Percentiles rank a stretch among this genome's conserved stretches.
Evolutionary conservation across 2,797 vertebrate genomes (phyloP).

Genomic region (Carduelis carduelis): DNA sequence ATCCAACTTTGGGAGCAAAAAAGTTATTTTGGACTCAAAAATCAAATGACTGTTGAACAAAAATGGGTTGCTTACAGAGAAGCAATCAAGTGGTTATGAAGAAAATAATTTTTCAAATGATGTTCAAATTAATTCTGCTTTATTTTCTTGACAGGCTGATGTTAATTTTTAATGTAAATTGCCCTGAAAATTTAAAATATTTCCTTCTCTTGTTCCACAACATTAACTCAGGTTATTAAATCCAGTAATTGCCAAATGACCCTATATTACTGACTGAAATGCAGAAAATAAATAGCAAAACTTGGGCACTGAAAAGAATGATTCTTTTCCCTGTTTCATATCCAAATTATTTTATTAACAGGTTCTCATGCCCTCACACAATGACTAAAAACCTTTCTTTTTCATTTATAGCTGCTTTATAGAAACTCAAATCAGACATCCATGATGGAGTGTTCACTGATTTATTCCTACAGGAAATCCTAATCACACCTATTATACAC

Average conservation of each 20-base stretch:
- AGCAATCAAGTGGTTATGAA: background rate
- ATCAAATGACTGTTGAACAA: background rate
- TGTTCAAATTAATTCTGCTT: background rate
- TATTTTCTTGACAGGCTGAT: background rate
- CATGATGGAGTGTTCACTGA: background rate
- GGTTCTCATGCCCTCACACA: background rate
- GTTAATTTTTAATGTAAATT: background rate
- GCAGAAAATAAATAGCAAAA: background rate
- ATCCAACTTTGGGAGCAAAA: conserved; percentile 78
- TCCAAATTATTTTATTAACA: background rate
- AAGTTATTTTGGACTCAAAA: conserved; percentile 40
- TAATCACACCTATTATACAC: background rate
- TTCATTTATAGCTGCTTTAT: background rate
- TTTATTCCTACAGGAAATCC: background rate
- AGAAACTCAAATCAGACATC: background rate
- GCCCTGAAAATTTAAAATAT: background rate
- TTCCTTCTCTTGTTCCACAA: background rate
- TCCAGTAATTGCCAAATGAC: background rate
- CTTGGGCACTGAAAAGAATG: background rate
- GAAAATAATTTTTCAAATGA: background rate
- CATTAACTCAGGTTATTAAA: background rate
- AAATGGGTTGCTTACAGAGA: background rate
- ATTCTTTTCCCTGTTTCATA: background rate
- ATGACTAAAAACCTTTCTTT: background rate
- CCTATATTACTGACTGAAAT: background rate